Evolutionary conservation across 2,888 invertebrate species (phyloP).

Genomic region (Sinotaia quadrata): DNA sequence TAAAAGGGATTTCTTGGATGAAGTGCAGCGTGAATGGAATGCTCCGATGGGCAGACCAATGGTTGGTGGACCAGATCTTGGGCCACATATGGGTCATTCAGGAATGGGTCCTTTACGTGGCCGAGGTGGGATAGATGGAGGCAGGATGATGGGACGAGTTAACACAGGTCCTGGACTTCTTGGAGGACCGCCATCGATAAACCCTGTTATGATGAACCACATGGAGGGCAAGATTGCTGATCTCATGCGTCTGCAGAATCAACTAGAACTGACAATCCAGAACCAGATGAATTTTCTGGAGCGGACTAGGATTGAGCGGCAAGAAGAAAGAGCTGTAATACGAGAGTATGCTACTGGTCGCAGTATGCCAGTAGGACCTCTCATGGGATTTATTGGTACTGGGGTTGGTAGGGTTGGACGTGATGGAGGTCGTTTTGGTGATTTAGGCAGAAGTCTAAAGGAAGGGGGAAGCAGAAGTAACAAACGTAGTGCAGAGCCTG

Average conservation of each 20-base stretch:
- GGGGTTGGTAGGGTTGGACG: not conserved
- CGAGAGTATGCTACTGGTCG: not conserved
- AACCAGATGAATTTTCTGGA: constrained; percentile 18
- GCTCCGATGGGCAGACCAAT: not conserved
- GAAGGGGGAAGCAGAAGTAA: not conserved
- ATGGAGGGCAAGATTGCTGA: constrained; percentile 14
- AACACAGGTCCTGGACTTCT: too few relatives aligned
- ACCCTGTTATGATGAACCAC: not conserved
- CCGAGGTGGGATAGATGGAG: not conserved
- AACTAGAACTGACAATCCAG: constrained; percentile 20
- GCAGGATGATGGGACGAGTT: not conserved
- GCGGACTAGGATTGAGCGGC: not conserved
- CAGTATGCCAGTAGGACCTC: not conserved
- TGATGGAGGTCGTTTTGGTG: not conserved
- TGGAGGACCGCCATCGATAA: not conserved
- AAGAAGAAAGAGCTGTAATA: not conserved
- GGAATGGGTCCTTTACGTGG: not conserved
- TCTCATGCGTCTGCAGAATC: constrained; percentile 20
- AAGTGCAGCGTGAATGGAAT: constrained; percentile 18
- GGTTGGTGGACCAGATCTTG: not conserved
- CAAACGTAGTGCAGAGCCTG: not conserved
- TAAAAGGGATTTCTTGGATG: constrained; percentile 15
- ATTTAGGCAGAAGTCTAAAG: not conserved
- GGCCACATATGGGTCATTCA: not conserved
- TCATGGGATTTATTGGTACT: not conserved